Percentiles rank a stretch among this genome's conserved stretches.
Evolutionary conservation across 2,797 vertebrate genomes (phyloP).

Genomic region (Cichlasoma orientale): DNA sequence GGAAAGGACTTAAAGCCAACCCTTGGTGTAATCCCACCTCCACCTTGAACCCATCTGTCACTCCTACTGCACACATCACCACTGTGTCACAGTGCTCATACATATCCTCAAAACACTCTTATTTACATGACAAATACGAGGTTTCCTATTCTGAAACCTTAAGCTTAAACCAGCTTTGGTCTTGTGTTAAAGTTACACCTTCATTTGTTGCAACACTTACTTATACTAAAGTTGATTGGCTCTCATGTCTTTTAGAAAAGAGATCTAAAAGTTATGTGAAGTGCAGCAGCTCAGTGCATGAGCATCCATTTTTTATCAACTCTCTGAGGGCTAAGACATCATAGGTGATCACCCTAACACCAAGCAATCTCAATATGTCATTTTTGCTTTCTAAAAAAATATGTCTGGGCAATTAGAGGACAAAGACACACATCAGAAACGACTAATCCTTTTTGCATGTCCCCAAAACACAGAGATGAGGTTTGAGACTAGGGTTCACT

Average conservation of each 20-base stretch:
- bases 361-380: too few species aligned
- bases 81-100: background rate
- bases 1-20: slow-evolving; percentile 4
- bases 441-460: background rate
- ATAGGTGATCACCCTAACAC: too few species aligned
- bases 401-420: too few species aligned
- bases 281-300: too few species aligned
- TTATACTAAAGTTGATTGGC: too few species aligned
- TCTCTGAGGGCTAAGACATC: too few species aligned
- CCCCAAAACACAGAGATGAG: background rate
- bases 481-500: background rate
- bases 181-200: background rate
- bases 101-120: background rate
- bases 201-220: background rate
- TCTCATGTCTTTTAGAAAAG: too few species aligned
- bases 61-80: background rate
- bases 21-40: slow-evolving; percentile 12
- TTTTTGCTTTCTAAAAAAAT: background rate
- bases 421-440: background rate
- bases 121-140: background rate
- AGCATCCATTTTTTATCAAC: too few species aligned
- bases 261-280: too few species aligned
- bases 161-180: background rate
- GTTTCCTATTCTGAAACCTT: background rate
- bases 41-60: slow-evolving; percentile 16